Percentiles rank a stretch among this genome's conserved stretches.
These are phyloP conservation scores for Elachura formosa DNA, from an alignment of 2,113 vertebrate species.

Conservation along the genomic window DNA sequence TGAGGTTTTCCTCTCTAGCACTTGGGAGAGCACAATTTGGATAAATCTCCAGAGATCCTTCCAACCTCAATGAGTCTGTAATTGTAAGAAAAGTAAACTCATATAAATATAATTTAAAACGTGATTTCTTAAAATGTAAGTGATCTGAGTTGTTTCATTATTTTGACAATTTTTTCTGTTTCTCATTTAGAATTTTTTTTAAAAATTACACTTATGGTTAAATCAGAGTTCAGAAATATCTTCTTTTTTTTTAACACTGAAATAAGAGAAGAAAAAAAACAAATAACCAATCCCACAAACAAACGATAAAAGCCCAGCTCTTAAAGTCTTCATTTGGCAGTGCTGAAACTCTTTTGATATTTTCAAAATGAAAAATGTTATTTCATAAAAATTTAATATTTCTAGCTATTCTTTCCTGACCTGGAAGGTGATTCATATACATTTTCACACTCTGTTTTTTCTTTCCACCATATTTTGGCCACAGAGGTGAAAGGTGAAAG, in stretches of 20 bases:
- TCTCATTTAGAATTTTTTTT: not conserved
- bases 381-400: not conserved
- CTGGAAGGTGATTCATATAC: not conserved
- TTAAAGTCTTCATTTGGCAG: not conserved
- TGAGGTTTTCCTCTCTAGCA: not conserved
- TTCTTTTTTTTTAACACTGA: not conserved
- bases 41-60: not conserved
- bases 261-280: not conserved
- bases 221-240: not conserved
- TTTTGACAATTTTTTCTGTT: not conserved
- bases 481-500: not conserved
- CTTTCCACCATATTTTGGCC: not conserved
- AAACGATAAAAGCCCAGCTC: not conserved
- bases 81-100: not conserved
- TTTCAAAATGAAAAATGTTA: not conserved
- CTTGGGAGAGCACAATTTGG: not conserved
- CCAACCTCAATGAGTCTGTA: not conserved
- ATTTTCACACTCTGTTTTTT: not conserved
- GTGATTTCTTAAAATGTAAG: not conserved
- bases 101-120: not conserved
- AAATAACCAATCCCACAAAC: not conserved
- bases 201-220: not conserved
- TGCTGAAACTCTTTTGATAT: not conserved
- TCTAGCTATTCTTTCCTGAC: not conserved
- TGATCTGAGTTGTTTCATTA: not conserved